A percentile compares a stretch with the other conserved stretches of the same genome.
These are phyloP conservation scores for Benthosema pterotum DNA, from an alignment of 2,797 vertebrate genomes.

Conservation along the genomic window DNA sequence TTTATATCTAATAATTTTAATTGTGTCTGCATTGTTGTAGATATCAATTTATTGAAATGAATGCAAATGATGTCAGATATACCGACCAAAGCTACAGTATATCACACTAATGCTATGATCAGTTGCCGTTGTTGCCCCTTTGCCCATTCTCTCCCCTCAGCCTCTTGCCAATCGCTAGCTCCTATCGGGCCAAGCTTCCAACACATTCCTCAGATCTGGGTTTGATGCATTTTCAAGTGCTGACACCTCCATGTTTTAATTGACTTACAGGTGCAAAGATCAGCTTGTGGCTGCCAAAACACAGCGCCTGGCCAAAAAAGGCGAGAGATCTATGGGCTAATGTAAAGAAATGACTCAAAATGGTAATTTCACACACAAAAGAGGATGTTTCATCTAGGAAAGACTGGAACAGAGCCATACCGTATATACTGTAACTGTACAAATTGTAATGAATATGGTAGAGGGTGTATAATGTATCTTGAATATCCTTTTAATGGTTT, in stretches of 20 bases:
- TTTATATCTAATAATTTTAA: too few relatives aligned
- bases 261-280: slow-evolving; percentile 49
- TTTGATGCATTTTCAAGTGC: slow-evolving; percentile 36
- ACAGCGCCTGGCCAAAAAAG: slow-evolving; percentile 2
- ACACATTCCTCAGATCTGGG: slow-evolving; percentile 26
- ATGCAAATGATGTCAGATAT: too few relatives aligned
- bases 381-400: not conserved
- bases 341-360: slow-evolving; percentile 20
- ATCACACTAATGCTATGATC: not conserved
- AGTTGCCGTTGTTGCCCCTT: slow-evolving; percentile 19
- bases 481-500: too few relatives aligned
- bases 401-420: slow-evolving; percentile 10
- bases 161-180: slow-evolving; percentile 16
- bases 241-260: slow-evolving; percentile 36
- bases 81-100: too few relatives aligned
- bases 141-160: slow-evolving; percentile 17
- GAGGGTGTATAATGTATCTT: not conserved
- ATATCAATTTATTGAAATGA: too few relatives aligned
- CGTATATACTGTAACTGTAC: slow-evolving; percentile 1
- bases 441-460: slow-evolving; percentile 17
- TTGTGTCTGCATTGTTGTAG: too few relatives aligned
- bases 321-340: slow-evolving; percentile 27
- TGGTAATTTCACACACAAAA: slow-evolving; percentile 7
- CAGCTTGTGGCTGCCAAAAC: slow-evolving; percentile 32
- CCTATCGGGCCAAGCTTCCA: slow-evolving; percentile 16